Percentiles rank a stretch among this genome's conserved stretches.
Conservation (phyloP, 2,888 invertebrate species). For the Drosophila testacea region DNA sequence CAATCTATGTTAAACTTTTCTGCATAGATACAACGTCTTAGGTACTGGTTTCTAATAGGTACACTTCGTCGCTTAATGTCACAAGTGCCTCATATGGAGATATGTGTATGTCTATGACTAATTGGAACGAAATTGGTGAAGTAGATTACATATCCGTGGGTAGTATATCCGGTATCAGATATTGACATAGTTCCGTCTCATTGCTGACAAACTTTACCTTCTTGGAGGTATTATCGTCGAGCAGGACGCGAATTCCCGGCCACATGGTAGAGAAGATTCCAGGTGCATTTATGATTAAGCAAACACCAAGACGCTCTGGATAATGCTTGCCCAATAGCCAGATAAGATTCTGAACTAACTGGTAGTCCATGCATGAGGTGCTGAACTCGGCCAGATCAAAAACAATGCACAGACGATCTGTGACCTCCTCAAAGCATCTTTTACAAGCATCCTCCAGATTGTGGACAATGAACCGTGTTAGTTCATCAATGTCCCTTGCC, state of each 20-base stretch:
- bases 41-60: conserved; percentile 72
- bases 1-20: conserved; percentile 46
- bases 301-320: conserved; percentile 91
- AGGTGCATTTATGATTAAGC: conserved; percentile 91
- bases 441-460: conserved; percentile 90
- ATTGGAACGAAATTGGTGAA: conserved; percentile 27
- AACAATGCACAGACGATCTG: conserved; percentile 92
- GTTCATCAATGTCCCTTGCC: conserved; percentile 90
- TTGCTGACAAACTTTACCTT: conserved; percentile 91
- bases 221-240: conserved; percentile 91
- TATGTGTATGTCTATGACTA: conserved; percentile 66
- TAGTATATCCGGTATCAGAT: conserved; percentile 91
- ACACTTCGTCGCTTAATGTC: conserved; percentile 55
- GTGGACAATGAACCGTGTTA: conserved; percentile 91
- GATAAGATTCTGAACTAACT: conserved; percentile 91
- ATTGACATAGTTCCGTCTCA: conserved; percentile 90
- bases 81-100: conserved; percentile 53
- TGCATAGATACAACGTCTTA: conserved; percentile 47
- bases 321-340: conserved; percentile 92
- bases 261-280: conserved; percentile 91
- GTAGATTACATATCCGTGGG: conserved; percentile 88
- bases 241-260: conserved; percentile 91
- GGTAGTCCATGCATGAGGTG: conserved; percentile 92
- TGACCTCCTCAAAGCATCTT: conserved; percentile 91
- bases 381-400: conserved; percentile 91